Percentiles rank a stretch among this genome's conserved stretches.
These are phyloP conservation scores for Pelodytes ibericus DNA, from an alignment of 2,797 vertebrate genomes.

Conservation along the genomic window DNA sequence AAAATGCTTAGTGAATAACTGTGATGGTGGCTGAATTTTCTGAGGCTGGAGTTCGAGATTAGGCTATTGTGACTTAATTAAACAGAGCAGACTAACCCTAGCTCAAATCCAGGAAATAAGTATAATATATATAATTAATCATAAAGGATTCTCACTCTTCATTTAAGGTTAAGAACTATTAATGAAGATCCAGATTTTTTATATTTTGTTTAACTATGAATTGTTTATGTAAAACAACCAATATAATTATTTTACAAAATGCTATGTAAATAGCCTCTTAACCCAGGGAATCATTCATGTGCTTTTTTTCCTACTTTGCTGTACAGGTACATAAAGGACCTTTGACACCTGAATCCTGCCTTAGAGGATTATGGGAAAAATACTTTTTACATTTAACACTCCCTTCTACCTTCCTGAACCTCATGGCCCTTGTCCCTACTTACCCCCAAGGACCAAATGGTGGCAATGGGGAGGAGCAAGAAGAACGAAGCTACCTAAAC, in stretches of 20 bases:
- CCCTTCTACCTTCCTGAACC: slow-evolving; percentile 37
- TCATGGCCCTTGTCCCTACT: slow-evolving; percentile 44
- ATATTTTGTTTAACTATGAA: background rate
- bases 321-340: slow-evolving; percentile 50
- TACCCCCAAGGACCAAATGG: slow-evolving; percentile 47
- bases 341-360: slow-evolving; percentile 45
- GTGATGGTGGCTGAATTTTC: too few species aligned
- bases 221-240: background rate
- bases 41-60: too few species aligned
- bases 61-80: too few species aligned
- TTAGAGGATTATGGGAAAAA: slow-evolving; percentile 50
- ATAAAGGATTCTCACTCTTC: too few species aligned
- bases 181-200: too few species aligned
- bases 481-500: slow-evolving; percentile 57
- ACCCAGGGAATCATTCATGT: too few species aligned
- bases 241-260: background rate
- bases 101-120: too few species aligned
- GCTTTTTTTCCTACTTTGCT: background rate
- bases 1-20: too few species aligned
- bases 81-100: too few species aligned
- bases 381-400: slow-evolving; percentile 46
- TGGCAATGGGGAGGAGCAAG: slow-evolving; percentile 45
- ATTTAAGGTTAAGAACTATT: too few species aligned
- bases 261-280: too few species aligned
- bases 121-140: too few species aligned